Evolutionary conservation across 2,797 vertebrate genomes (phyloP).

Genomic region (Petrocephalus schoutedeni): DNA sequence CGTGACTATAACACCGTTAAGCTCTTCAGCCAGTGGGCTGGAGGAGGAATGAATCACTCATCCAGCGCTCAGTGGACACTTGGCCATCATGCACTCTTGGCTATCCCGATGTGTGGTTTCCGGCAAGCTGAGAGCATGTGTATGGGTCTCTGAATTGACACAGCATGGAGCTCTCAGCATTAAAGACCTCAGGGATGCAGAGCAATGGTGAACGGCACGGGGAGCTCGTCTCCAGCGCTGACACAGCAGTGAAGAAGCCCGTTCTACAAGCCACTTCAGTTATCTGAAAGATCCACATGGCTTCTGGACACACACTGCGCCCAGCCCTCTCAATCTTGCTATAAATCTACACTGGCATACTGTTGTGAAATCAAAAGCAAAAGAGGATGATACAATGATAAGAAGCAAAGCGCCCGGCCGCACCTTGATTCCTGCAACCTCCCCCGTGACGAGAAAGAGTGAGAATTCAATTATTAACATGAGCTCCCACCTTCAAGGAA

Average conservation of each 20-base stretch:
- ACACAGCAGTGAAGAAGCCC: neutral
- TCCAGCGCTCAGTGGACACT: neutral
- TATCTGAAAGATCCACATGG: neutral
- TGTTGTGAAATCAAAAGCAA: neutral
- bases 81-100: neutral
- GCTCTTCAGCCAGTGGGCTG: neutral
- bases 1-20: neutral
- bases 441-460: neutral
- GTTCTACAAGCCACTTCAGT: neutral
- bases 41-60: neutral
- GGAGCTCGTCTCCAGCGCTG: neutral
- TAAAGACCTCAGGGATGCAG: neutral
- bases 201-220: neutral
- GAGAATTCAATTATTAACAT: neutral
- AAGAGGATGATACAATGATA: neutral
- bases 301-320: neutral
- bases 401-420: neutral
- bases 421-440: neutral
- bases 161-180: neutral
- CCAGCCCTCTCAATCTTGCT: neutral
- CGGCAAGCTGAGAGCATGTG: neutral
- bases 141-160: neutral
- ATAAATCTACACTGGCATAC: neutral
- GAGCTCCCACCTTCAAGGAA: neutral
- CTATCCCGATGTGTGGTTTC: neutral